These are phyloP conservation scores for Alouatta palliata DNA, from an alignment of 2,113 vertebrate species.

Conservation along the genomic window DNA sequence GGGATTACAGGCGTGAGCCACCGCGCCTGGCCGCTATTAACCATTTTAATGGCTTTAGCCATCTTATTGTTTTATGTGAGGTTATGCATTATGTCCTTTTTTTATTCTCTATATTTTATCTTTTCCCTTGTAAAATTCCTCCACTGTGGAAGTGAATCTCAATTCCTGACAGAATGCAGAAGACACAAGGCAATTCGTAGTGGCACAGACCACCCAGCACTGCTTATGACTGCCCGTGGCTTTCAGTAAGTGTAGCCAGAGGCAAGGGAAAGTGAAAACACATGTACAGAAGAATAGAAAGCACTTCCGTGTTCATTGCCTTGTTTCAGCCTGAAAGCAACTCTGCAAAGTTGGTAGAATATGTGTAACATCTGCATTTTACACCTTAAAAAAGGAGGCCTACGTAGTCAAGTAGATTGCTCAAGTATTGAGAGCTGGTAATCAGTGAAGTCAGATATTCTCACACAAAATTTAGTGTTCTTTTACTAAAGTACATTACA, in stretches of 20 bases:
- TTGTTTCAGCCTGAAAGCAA: neutral
- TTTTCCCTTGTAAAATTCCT: neutral
- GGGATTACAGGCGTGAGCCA: too few species aligned
- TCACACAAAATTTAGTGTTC: neutral
- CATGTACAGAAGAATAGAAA: neutral
- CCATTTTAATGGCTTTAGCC: neutral
- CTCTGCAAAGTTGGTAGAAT: neutral
- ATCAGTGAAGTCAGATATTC: neutral
- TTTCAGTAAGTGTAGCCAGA: neutral
- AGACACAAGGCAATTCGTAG: neutral
- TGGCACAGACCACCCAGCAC: too few species aligned
- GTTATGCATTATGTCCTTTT: neutral
- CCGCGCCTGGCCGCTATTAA: too few species aligned
- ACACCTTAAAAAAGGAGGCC: neutral
- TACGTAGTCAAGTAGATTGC: neutral
- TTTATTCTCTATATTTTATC: neutral
- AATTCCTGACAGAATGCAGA: neutral
- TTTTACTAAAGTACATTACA: neutral
- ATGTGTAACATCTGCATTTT: neutral
- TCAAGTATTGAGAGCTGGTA: neutral
- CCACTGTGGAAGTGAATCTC: neutral
- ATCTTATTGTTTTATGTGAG: neutral
- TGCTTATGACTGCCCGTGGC: neutral
- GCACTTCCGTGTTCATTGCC: neutral
- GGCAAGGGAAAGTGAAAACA: fast-evolving